Evolutionary conservation across 2,888 invertebrate genomes (phyloP).

Genomic region (Mimachlamys varia): DNA sequence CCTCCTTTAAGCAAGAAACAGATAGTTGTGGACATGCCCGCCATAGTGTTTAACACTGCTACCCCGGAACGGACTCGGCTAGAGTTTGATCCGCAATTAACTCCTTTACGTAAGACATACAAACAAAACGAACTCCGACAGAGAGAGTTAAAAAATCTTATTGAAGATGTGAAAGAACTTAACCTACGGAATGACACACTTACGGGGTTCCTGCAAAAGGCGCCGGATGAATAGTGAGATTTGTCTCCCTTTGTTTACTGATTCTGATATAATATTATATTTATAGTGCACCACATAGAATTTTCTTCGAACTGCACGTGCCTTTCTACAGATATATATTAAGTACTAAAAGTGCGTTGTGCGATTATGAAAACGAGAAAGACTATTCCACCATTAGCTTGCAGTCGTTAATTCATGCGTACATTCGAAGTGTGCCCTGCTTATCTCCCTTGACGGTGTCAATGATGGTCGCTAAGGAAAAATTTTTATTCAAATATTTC

Average conservation of each 20-base stretch:
- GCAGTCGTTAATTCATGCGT: not conserved
- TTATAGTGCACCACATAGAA: too few relatives aligned
- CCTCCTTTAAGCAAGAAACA: slow-evolving; percentile 47
- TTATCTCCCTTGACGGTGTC: not conserved
- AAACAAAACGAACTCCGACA: slow-evolving; percentile 72
- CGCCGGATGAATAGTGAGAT: not conserved
- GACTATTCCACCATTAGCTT: too few relatives aligned
- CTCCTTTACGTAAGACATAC: slow-evolving; percentile 62
- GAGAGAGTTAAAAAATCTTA: slow-evolving; percentile 68
- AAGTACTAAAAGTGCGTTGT: too few relatives aligned
- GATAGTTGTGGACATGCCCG: slow-evolving; percentile 72
- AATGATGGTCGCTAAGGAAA: too few relatives aligned
- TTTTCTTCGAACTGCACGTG: too few relatives aligned
- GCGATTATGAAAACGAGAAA: too few relatives aligned
- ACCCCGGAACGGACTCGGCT: slow-evolving; percentile 58
- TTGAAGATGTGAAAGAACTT: slow-evolving; percentile 74
- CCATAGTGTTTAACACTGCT: slow-evolving; percentile 69
- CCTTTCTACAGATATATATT: too few relatives aligned
- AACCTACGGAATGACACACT: slow-evolving; percentile 65
- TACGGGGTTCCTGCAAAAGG: slow-evolving; percentile 22
- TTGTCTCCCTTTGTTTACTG: not conserved
- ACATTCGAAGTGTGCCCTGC: not conserved
- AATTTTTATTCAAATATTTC: too few relatives aligned
- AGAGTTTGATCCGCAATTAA: slow-evolving; percentile 38
- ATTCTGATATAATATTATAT: not conserved